Percentiles rank a stretch among this genome's conserved stretches.
Evolutionary conservation across 2,113 vertebrate genomes (phyloP).

Genomic region (Macrotus californicus): DNA sequence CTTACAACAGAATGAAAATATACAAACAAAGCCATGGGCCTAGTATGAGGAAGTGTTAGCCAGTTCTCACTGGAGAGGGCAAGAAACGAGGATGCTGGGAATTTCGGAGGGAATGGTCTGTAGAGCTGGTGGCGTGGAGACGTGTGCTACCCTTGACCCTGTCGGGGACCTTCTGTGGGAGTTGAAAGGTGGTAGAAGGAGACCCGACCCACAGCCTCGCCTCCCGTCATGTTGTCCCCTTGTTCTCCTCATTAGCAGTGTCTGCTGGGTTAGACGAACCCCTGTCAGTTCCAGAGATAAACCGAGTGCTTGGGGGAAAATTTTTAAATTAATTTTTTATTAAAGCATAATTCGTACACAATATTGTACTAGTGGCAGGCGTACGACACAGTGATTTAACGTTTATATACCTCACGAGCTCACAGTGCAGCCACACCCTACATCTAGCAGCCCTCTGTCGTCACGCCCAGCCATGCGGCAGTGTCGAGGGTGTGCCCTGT

Average conservation of each 20-base stretch:
- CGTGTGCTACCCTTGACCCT: too few relatives aligned
- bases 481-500: background rate
- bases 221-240: background rate
- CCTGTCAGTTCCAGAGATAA: background rate
- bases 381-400: background rate
- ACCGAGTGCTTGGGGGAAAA: background rate
- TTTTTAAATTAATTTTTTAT: background rate
- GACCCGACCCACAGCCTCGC: accelerated
- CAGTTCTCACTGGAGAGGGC: background rate
- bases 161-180: background rate
- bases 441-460: background rate
- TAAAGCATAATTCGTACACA: background rate
- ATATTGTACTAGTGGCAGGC: background rate
- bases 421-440: background rate
- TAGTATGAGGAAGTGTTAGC: background rate
- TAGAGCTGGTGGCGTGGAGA: background rate
- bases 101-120: background rate
- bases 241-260: background rate
- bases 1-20: background rate
- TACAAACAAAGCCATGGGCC: background rate
- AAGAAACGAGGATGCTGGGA: accelerated
- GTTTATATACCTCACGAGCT: background rate
- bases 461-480: background rate
- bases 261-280: background rate
- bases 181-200: background rate